A percentile compares a stretch with the other conserved stretches of the same genome.
These are phyloP conservation scores for Eilema griseolum DNA, from an alignment of 2,888 invertebrate species.

Conservation along the genomic window DNA sequence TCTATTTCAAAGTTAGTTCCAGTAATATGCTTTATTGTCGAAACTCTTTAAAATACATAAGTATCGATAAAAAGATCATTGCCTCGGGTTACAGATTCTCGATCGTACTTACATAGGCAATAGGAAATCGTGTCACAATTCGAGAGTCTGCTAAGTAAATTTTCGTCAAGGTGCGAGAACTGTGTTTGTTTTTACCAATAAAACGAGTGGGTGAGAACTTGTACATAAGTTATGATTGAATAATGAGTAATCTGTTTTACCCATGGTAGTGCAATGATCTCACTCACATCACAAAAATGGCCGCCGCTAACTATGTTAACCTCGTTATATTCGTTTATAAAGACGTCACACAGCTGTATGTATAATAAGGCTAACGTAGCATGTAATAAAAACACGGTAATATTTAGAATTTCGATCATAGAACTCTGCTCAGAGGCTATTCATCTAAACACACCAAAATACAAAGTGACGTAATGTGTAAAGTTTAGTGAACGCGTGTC, in stretches of 20 bases:
- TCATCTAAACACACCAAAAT: constrained; percentile 74
- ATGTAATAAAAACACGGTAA: constrained; percentile 51
- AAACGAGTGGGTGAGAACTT: constrained; percentile 64
- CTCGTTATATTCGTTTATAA: constrained; percentile 42
- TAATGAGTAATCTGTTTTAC: constrained; percentile 67
- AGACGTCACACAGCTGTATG: constrained; percentile 40
- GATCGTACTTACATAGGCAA: not conserved
- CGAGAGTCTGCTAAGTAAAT: constrained; percentile 46
- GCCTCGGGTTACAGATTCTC: not conserved
- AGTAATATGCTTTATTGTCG: not conserved
- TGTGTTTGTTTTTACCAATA: constrained; percentile 60
- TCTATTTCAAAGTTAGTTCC: constrained; percentile 20
- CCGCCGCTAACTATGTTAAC: constrained; percentile 36
- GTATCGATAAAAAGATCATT: not conserved
- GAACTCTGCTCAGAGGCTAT: constrained; percentile 72
- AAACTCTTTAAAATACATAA: not conserved
- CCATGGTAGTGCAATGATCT: constrained; percentile 70
- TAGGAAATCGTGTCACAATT: constrained; percentile 6
- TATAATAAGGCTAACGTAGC: constrained; percentile 40
- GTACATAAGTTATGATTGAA: constrained; percentile 53
- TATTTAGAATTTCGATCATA: constrained; percentile 67
- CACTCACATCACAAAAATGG: constrained; percentile 43
- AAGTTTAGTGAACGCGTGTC: constrained; percentile 83
- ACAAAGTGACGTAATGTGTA: constrained; percentile 78
- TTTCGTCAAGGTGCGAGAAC: constrained; percentile 58